Base-by-base conservation (phyloP, 2,888 invertebrate species). In the Amphimallon solstitiale region DNA sequence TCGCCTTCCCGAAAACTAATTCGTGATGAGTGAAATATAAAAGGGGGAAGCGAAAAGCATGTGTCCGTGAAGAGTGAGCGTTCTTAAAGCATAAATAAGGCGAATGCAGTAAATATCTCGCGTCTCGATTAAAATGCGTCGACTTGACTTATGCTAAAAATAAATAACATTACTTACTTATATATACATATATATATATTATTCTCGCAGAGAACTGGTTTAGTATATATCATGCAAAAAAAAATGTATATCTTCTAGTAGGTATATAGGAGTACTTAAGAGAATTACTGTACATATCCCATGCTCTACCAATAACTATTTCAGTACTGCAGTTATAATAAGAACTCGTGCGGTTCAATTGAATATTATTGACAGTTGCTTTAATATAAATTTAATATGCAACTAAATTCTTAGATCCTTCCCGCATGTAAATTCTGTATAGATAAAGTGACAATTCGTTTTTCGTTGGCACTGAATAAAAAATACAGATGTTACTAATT, bases 11-110 rank as follows among this genome's bases (percentile, higher is more conserved):
- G 73, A 72, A 72, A 75, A 77, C 78, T 79, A 79, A 78, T 79
- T 78, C 79, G 76, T 72, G 79, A 74, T 72, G 79, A 79, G 72
- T 75, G 78, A 79, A 76, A 77, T 77, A 78, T 74, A 75, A 73
- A 74, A 71, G 74, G 72, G 75, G 64, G 68, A 65, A 66, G 72
- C 71, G 66, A 74, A 69, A 68, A 69, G 72, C 69, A 68, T 69
- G 66, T 14, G 37, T 43, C 23, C 40, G 43, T 43, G 56, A 56
- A 17, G 43, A 56, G 40, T 40, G 56, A 43, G 43, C 21, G 56
- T 14, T n/a, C 15, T 40, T 43, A 56, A 43, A n/a, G 71, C 75
- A 71, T 76, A 76, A 77, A 77, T 74, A 76, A 76, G 73, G 74
- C 73, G 70, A 75, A 74, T 72, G 75, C 74, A 73, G 73, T 76